Conservation (phyloP, 30 jellyfish, hydroid and myxozoan genomes). For the Aurelia aurita region DNA sequence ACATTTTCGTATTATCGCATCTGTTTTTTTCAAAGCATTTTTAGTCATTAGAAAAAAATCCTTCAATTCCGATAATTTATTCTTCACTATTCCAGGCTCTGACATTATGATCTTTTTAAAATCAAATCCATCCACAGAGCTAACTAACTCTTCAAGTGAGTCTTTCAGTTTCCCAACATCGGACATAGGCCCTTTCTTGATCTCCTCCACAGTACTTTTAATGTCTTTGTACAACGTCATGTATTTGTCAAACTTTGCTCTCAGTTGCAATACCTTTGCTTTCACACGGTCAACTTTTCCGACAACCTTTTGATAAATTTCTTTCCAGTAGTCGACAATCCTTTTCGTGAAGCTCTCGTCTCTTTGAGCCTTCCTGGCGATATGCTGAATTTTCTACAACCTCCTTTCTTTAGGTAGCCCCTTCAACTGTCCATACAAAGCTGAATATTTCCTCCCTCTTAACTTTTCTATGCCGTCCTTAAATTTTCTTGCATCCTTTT, state of each 20-base stretch:
- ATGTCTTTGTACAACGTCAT: constrained; percentile 71
- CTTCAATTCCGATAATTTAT: constrained; percentile 72
- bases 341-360: constrained; percentile 43
- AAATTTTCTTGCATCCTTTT: background rate
- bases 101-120: constrained; percentile 72
- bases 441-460: constrained; percentile 28
- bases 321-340: constrained; percentile 22
- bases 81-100: constrained; percentile 61
- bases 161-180: constrained; percentile 90
- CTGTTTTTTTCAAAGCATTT: constrained; percentile 53
- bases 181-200: constrained; percentile 82
- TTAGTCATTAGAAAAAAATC: constrained; percentile 53
- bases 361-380: constrained; percentile 22
- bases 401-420: background rate
- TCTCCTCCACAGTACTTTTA: constrained; percentile 55
- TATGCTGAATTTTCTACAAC: background rate
- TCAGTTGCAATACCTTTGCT: constrained; percentile 47
- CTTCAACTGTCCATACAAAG: constrained; percentile 8
- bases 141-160: constrained; percentile 63
- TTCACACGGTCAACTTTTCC: constrained; percentile 63
- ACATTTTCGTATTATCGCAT: constrained; percentile 70
- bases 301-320: constrained; percentile 37
- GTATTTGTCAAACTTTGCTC: constrained; percentile 65
- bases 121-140: constrained; percentile 64
- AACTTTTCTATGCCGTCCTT: background rate